These are phyloP conservation scores for Entomobrya proxima DNA, from an alignment of 2,888 invertebrate genomes.

Conservation along the genomic window DNA sequence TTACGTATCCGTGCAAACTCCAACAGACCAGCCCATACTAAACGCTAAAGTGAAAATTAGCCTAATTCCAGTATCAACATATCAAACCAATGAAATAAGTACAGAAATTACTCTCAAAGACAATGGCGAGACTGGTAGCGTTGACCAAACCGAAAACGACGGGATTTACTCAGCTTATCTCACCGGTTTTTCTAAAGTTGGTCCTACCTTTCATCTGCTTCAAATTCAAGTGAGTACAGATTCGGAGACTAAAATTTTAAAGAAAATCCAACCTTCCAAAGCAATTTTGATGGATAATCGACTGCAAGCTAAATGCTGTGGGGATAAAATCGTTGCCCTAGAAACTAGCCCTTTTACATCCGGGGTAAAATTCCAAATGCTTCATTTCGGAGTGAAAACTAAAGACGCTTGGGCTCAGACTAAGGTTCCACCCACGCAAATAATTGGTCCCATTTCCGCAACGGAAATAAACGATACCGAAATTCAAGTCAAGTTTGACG, in stretches of 20 bases:
- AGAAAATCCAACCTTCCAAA: background rate
- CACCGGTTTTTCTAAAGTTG: constrained; percentile 47
- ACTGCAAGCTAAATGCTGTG: constrained; percentile 67
- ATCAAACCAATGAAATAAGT: background rate
- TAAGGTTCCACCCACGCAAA: background rate
- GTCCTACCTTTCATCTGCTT: constrained; percentile 55
- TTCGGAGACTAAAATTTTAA: background rate
- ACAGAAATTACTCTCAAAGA: constrained; percentile 27
- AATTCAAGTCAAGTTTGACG: background rate
- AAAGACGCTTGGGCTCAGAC: background rate
- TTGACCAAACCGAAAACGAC: constrained; percentile 71
- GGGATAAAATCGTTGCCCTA: constrained; percentile 29
- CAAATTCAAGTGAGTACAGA: constrained; percentile 56
- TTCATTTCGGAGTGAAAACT: constrained; percentile 23
- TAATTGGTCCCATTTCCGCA: background rate
- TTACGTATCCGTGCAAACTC: constrained; percentile 31
- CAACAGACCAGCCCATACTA: constrained; percentile 56
- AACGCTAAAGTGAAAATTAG: constrained; percentile 55
- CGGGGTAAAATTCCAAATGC: background rate
- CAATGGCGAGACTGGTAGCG: constrained; percentile 63
- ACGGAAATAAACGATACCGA: background rate
- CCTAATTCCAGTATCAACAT: too few relatives aligned
- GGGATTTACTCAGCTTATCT: constrained; percentile 72
- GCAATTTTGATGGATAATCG: constrained; percentile 48
- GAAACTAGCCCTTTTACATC: background rate